Evolutionary conservation across 2,113 vertebrate species (phyloP), one percentile per base, ranked within the genome.

Genomic region (Erythrocebus patas): DNA sequence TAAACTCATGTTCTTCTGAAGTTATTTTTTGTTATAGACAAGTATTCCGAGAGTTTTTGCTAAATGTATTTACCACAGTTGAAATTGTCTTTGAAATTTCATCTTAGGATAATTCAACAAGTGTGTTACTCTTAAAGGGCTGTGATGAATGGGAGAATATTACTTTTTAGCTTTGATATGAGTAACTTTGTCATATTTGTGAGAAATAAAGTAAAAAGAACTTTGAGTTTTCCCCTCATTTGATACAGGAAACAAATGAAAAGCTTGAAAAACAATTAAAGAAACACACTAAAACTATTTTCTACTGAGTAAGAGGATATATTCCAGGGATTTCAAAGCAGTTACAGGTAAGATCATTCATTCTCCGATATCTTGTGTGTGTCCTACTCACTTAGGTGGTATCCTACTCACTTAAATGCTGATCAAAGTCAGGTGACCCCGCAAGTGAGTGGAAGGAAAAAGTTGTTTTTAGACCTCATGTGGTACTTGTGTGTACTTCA

Each of bases 1-100:
- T 55, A 66, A 75, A n/a, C 22, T 93, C 25, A 85, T 95, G 52
- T 84, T 96, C 93, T 84, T 89, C 68, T 61, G 79, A 64, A 68
- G 18, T 61, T 91, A 73, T 27, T 96, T 32, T 85, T 40, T 10
- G 52, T 80, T 85, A 52, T 93, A 64, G 64, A 73, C 16, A 38
- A 48, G 14, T 84, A 66, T 73, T 48, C 22, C 11, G 25, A 45
- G 61, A 38, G 20, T 43, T 48, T 80, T 81, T 48, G 52, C 22
- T 64, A 25, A 66, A 66, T 50, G 14, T 81, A 40, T 59, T 85
- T 75, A n/a, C 3, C 25, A n/a, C 11, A 64, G 84, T 57, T 93
- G 64, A 79, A 66, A 64, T 16, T 73, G 23, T n/a, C 52, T 81
- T 32, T 96, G 64, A 68, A 80, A 73, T 89, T 59, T 20, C 40